Evolutionary conservation across 2,888 invertebrate species (phyloP).

Genomic region (Trissolcus brochymenae): DNA sequence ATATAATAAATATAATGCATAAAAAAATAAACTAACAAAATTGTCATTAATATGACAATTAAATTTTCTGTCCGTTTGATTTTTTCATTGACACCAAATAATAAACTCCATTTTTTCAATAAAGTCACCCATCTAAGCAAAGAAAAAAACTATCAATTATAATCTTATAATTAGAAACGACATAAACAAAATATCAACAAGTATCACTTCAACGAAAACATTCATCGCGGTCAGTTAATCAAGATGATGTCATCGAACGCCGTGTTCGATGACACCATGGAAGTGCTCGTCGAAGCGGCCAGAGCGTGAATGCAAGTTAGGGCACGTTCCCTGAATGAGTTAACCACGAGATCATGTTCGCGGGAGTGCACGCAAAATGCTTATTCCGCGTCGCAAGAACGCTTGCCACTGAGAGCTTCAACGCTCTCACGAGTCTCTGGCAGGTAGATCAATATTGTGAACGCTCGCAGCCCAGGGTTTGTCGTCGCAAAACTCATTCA

Average conservation of each 20-base stretch:
- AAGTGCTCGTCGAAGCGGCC: not conserved
- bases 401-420: constrained; percentile 66
- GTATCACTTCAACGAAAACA: not conserved
- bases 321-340: not conserved
- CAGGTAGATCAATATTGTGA: constrained; percentile 72
- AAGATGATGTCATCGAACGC: not conserved
- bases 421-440: constrained; percentile 63
- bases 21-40: no score
- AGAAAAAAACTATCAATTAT: no score
- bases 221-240: not conserved
- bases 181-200: no score
- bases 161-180: no score
- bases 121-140: not conserved
- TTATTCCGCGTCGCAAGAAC: constrained; percentile 62
- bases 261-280: not conserved
- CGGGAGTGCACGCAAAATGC: constrained; percentile 24
- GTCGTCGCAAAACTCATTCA: constrained; percentile 19
- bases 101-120: not conserved
- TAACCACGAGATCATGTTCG: constrained; percentile 28
- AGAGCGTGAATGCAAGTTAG: not conserved
- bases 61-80: not conserved
- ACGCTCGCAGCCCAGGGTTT: constrained; percentile 38
- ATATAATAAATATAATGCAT: no score
- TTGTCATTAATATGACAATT: no score
- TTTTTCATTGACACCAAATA: not conserved